phyloP scores from a whole-genome alignment of 2,888 invertebrate genomes.

The Drosophila percnosoma region DNA sequence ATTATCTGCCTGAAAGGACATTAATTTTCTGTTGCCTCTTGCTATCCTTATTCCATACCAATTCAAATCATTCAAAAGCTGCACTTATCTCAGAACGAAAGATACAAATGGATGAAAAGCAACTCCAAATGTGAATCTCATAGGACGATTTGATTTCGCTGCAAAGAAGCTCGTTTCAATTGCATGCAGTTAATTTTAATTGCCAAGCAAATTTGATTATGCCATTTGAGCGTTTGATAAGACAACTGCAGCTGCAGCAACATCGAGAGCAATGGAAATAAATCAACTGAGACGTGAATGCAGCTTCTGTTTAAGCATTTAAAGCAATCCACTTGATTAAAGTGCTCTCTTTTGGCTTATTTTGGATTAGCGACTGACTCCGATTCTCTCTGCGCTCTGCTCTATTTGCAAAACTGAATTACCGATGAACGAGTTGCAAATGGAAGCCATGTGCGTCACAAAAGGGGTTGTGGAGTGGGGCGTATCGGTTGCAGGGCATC shows the following conservation, averaged over 20 bases:
- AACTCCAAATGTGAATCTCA: conserved; percentile 30
- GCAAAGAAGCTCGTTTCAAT: conserved; percentile 18
- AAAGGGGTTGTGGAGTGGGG: conserved; percentile 3
- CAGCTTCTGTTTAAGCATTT: conserved; percentile 35
- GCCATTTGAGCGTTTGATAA: conserved; percentile 45
- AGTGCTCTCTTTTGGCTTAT: conserved; percentile 18
- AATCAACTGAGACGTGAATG: conserved; percentile 58
- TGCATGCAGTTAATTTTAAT: conserved; percentile 55
- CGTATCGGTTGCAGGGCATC: conserved; percentile 44
- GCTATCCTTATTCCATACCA: too few species aligned
- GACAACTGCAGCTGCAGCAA: neutral
- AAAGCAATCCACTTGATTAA: conserved; percentile 59
- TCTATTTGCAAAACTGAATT: conserved; percentile 59
- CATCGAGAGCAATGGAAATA: conserved; percentile 44
- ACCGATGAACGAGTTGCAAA: conserved; percentile 65
- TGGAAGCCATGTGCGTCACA: conserved; percentile 48
- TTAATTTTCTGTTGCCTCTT: neutral
- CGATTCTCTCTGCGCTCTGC: neutral
- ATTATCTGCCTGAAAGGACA: neutral
- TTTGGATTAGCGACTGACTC: neutral
- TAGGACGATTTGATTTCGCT: conserved; percentile 13
- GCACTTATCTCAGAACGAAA: neutral
- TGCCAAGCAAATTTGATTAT: conserved; percentile 62
- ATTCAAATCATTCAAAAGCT: neutral
- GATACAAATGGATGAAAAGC: conserved; percentile 1